Evolutionary conservation across 2,888 invertebrate species (phyloP).

Genomic region (Leucophenga maculata): DNA sequence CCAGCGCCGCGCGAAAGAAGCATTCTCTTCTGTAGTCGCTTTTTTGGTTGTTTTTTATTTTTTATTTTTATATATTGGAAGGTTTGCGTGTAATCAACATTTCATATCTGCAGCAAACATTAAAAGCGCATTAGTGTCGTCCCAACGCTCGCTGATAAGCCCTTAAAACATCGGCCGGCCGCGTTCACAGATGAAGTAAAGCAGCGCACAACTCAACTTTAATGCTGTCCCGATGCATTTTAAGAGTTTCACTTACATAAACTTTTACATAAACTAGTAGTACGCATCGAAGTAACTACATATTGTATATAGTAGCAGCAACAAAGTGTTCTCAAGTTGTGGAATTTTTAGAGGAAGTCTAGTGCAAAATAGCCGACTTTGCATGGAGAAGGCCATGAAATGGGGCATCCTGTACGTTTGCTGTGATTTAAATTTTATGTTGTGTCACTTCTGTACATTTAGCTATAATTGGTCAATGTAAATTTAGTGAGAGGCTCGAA

Average conservation of each 20-base stretch:
- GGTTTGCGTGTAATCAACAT: conserved; percentile 66
- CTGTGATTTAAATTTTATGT: too few relatives aligned
- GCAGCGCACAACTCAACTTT: conserved; percentile 24
- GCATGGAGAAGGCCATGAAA: too few relatives aligned
- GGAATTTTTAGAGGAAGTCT: not conserved
- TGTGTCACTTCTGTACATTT: too few relatives aligned
- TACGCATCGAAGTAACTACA: not conserved
- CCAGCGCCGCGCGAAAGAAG: not conserved
- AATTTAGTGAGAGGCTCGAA: too few relatives aligned
- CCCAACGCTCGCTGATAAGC: conserved; percentile 59
- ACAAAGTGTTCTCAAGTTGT: too few relatives aligned
- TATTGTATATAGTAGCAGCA: too few relatives aligned
- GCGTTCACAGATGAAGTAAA: conserved; percentile 20
- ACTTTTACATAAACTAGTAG: conserved; percentile 1
- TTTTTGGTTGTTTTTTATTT: not conserved
- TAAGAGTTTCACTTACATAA: not conserved
- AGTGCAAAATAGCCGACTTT: not conserved
- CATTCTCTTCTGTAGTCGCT: too few relatives aligned
- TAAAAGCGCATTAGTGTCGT: conserved; percentile 73
- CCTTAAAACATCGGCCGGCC: conserved; percentile 20
- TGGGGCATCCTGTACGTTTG: too few relatives aligned
- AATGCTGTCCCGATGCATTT: not conserved
- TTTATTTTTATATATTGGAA: conserved; percentile 3
- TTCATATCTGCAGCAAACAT: conserved; percentile 72
- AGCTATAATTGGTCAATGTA: too few relatives aligned